A percentile compares a stretch with the other conserved stretches of the same genome.
Evolutionary conservation across 2,113 vertebrate species (phyloP).

Genomic region (Crotophaga sulcirostris): DNA sequence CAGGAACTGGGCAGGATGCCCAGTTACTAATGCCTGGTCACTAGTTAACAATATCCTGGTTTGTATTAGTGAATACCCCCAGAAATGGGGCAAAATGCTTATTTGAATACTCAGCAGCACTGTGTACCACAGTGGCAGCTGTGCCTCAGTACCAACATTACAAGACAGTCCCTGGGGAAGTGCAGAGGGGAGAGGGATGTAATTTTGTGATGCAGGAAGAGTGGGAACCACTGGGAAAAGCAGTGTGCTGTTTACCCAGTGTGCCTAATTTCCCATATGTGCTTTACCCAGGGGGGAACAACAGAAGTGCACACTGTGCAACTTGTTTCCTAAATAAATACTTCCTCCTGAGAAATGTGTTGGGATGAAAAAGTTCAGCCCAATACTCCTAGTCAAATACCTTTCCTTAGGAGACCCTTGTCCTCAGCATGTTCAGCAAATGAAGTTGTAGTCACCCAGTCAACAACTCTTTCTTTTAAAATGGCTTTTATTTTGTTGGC

Average conservation of each 20-base stretch:
- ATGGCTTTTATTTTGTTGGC: background rate
- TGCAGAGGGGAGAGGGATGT: background rate
- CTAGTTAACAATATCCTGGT: background rate
- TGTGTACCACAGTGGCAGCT: background rate
- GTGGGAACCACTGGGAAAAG: background rate
- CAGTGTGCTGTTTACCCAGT: rapidly evolving
- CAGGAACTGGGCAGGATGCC: background rate
- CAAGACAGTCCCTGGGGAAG: background rate
- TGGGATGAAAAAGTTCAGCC: background rate
- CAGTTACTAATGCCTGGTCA: background rate
- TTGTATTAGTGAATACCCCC: background rate
- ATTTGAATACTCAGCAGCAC: background rate
- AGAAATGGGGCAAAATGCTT: background rate
- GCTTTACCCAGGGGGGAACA: background rate
- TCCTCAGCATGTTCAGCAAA: background rate
- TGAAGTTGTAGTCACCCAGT: background rate
- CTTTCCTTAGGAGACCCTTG: background rate
- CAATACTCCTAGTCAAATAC: background rate
- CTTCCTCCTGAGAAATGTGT: background rate
- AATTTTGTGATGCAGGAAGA: background rate
- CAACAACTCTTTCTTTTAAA: background rate
- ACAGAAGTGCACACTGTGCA: background rate
- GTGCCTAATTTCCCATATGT: background rate
- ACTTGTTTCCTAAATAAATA: background rate
- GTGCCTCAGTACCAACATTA: background rate